Base-by-base conservation (phyloP, 1,140 invertebrate genomes). In the Meteorus sp. region DNA sequence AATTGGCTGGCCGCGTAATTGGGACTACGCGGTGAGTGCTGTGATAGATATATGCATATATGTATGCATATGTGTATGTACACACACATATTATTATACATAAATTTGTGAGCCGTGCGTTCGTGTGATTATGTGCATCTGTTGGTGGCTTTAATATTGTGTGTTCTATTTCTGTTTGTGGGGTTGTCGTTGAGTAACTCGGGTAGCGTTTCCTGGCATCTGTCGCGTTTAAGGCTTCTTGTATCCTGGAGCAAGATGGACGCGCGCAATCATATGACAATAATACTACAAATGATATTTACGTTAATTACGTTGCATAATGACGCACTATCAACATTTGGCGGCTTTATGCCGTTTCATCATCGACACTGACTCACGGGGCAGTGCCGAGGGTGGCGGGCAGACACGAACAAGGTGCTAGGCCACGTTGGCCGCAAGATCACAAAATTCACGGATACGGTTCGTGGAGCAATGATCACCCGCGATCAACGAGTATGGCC, bases 241-340 rank as follows among this genome's bases (percentile, higher is more conserved):
- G 43, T 58, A 41, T 31, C 56, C 33, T 54, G 48, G 31, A 69
- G 41, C 57, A 78, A 78, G 63, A 78, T 78, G 76, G 76, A 74
- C 62, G 70, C 65, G 56, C 41, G 15, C 65, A 59, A 79, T 78
- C 77, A 79, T 79, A 79, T 79, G 77, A 75, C 72, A 73, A 75
- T 60, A 53, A 73, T 73, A 70, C 66, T 63, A n/a, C n/a, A n/a
- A n/a, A n/a, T n/a, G n/a, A n/a, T n/a, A n/a, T n/a, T n/a, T n/a
- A n/a, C n/a, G 63, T 6, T 47, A 23, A 47, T n/a, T 20, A 41
- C 35, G 31, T 13, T 13, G 44, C 11, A 29, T 13, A n/a, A 20
- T 9, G 27, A 35, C 23, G 19, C 17, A 0, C 31, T 29, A 33
- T 43, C 11, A 45, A 48, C 44, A 39, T 27, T 20, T n/a, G 50